Evolutionary conservation across 37 sponge, comb jelly and placozoan species (phyloP), one percentile per base, ranked within the genome.

Genomic region (Amphimedon queenslandica): DNA sequence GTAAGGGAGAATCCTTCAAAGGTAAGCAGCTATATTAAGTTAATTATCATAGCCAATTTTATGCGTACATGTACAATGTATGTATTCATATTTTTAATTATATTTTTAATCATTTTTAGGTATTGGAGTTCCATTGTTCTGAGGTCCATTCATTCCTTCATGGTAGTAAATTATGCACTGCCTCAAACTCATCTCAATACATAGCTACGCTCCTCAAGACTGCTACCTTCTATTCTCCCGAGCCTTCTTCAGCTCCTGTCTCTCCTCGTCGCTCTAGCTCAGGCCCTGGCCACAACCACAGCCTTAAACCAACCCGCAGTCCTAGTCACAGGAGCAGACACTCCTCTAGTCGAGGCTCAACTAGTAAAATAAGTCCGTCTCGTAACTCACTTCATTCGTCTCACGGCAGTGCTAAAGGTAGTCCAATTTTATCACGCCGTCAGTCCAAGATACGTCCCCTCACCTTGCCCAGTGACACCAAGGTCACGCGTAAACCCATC

Each of bases 131-230:
- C 38, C 58, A 60, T 39, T 85, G 79, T 16, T 55, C 27, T 41
- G 85, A 85, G 27, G 55, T 85, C 1, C 74, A 85, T 43, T 64
- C 58, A 10, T 29, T 71, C 21, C 71, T 84, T 30, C 35, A 37
- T n/a, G 80, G 80, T 3, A 60, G 73, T 5, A 23, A 38, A 1
- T 25, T 85, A 40, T 78, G 70, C 28, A 37, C 70, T 55, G 40
- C 73, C 32, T 25, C 61, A 51, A 78, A 79, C 56, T 47, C 77
- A 38, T 67, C 72, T 42, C 63, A 34, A 4, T 78, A 73, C 64
- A 37, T 47, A 73, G 78, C 75, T 1, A 73, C 85, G 4, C 73
- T 85, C 10, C 63, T 85, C 33, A 73, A 79, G 56, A 58, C 75
- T 8, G 57, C 79, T 32, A 78, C 80, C 64, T 69, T 60, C 35